Evolutionary conservation across 2,797 vertebrate species (phyloP).

Genomic region (Onychomys torridus): DNA sequence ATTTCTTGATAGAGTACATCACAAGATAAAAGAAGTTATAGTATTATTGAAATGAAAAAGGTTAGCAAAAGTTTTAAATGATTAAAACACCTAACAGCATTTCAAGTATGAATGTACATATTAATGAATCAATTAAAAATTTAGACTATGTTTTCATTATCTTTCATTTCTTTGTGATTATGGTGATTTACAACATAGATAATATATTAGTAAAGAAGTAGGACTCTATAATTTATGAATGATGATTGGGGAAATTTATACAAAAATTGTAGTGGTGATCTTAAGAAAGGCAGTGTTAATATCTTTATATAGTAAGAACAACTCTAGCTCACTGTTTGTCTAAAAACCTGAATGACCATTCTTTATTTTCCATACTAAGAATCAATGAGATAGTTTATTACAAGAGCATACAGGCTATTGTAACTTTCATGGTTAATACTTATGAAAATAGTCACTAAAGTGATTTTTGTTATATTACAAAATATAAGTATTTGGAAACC

Average conservation of each 20-base stretch:
- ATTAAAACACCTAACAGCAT: not conserved
- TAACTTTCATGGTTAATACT: constrained; percentile 6
- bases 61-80: not conserved
- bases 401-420: not conserved
- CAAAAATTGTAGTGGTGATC: not conserved
- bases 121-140: not conserved
- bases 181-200: not conserved
- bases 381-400: not conserved
- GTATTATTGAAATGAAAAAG: not conserved
- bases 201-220: not conserved
- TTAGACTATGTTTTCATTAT: not conserved
- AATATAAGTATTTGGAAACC: not conserved
- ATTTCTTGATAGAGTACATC: not conserved
- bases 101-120: constrained; percentile 2
- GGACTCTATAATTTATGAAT: not conserved
- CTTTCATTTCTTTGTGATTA: not conserved
- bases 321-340: not conserved
- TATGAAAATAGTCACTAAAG: not conserved
- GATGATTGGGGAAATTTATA: not conserved
- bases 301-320: not conserved
- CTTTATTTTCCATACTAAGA: not conserved
- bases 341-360: not conserved
- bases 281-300: not conserved
- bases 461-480: not conserved
- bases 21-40: not conserved